Percentiles rank a stretch among this genome's conserved stretches.
Evolutionary conservation across 2,113 vertebrate genomes (phyloP).

Genomic region (Orientallactaga bullata): DNA sequence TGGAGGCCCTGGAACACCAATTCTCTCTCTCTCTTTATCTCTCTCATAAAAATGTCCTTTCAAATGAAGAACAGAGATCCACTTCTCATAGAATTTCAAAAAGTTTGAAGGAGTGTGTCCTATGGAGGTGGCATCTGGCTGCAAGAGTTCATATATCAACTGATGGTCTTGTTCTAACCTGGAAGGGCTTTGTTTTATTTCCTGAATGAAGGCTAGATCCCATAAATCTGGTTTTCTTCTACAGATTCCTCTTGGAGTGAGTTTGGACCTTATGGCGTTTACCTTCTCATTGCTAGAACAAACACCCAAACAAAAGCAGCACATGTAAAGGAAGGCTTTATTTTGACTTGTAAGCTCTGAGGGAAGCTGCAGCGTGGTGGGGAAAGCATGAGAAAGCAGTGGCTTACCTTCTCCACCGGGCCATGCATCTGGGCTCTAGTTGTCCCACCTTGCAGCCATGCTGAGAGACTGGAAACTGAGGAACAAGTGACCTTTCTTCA

Average conservation of each 20-base stretch:
- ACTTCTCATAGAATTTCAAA: not conserved
- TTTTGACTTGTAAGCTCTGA: no score
- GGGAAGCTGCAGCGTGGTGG: not conserved
- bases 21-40: no score
- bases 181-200: not conserved
- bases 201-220: not conserved
- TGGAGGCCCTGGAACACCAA: no score
- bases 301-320: no score
- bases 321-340: no score
- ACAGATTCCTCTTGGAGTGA: not conserved
- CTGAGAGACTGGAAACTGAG: not conserved
- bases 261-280: not conserved
- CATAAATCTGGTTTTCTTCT: not conserved
- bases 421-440: not conserved
- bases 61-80: not conserved
- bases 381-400: no score
- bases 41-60: no score
- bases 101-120: not conserved
- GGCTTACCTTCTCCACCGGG: not conserved
- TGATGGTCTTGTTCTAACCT: not conserved
- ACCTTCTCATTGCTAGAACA: no score
- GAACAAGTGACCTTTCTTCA: fast-evolving
- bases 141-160: not conserved
- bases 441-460: not conserved
- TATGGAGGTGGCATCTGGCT: not conserved